Conservation (phyloP, 1,140 invertebrate genomes). For the Diorhabda elongata region DNA sequence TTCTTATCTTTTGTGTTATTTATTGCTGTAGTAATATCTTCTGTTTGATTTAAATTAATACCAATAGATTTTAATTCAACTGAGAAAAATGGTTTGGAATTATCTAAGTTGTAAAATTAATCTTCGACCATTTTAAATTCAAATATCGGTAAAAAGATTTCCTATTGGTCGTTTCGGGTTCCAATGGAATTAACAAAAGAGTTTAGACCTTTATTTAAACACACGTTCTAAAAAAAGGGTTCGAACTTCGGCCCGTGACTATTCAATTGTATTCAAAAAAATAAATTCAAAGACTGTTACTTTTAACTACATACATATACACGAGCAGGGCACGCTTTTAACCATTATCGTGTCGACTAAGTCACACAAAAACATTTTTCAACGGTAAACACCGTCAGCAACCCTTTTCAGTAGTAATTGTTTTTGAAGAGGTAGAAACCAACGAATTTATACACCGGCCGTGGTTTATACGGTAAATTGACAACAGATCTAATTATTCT, state of each 20-base stretch:
- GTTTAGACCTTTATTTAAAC: slow-evolving; percentile 27
- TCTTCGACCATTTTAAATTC: too few species aligned
- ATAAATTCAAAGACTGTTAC: slow-evolving; percentile 23
- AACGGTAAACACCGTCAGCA: background rate
- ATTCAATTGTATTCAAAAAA: slow-evolving; percentile 12
- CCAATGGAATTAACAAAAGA: slow-evolving; percentile 29
- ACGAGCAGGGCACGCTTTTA: slow-evolving; percentile 27
- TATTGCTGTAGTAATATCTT: too few species aligned
- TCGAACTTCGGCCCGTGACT: slow-evolving; percentile 14
- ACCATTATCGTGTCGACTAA: slow-evolving; percentile 21
- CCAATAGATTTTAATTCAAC: too few species aligned
- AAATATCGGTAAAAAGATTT: slow-evolving; percentile 30
- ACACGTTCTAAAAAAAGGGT: slow-evolving; percentile 33
- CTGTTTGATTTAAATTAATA: too few species aligned
- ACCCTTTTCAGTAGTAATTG: slow-evolving; percentile 4
- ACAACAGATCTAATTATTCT: too few species aligned
- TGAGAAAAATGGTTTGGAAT: too few species aligned
- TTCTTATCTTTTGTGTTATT: too few species aligned
- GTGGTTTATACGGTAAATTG: too few species aligned
- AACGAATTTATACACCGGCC: too few species aligned
- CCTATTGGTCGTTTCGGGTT: slow-evolving; percentile 25
- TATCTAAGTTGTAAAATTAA: too few species aligned
- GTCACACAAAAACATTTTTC: slow-evolving; percentile 8
- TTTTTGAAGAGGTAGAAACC: background rate
- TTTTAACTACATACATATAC: slow-evolving; percentile 10